Conservation (phyloP, 2,797 vertebrate species). For the Paguma larvata region DNA sequence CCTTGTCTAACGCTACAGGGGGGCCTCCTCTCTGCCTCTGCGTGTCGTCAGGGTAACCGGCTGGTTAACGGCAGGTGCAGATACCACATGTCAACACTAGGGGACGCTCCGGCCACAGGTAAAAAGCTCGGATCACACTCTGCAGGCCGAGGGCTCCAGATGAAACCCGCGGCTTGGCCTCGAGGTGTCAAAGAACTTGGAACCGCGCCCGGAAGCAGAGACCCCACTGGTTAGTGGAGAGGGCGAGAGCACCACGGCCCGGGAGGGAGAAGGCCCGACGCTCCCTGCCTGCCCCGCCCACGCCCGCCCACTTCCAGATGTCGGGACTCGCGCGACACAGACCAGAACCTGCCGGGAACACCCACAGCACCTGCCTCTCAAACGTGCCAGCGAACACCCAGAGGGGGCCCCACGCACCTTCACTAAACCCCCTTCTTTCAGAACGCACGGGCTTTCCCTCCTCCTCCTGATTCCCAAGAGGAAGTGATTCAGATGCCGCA, state of each 20-base stretch:
- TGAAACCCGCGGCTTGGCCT: not conserved
- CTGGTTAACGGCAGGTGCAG: not conserved
- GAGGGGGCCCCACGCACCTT: not conserved
- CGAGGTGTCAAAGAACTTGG: not conserved
- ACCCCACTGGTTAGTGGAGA: not conserved
- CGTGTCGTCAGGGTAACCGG: not conserved
- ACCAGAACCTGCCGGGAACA: not conserved
- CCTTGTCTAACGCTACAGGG: not conserved
- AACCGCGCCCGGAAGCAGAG: not conserved
- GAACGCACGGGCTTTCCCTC: not conserved
- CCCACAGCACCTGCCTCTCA: not conserved
- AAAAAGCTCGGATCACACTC: not conserved
- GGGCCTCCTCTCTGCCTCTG: not conserved
- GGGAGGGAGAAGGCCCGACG: not conserved
- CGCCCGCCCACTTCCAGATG: not conserved
- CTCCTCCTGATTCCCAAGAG: not conserved
- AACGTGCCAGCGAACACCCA: not conserved
- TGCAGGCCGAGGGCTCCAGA: not conserved
- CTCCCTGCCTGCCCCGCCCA: not conserved
- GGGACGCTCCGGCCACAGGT: constrained; percentile 81
- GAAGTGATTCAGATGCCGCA: not conserved
- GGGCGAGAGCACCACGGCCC: too few species aligned
- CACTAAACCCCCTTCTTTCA: not conserved
- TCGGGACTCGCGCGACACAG: not conserved
- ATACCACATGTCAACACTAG: constrained; percentile 80